Evolutionary conservation across 2,888 invertebrate species (phyloP), one percentile per base, ranked within the genome.

Genomic region (Cybosia mesomella): DNA sequence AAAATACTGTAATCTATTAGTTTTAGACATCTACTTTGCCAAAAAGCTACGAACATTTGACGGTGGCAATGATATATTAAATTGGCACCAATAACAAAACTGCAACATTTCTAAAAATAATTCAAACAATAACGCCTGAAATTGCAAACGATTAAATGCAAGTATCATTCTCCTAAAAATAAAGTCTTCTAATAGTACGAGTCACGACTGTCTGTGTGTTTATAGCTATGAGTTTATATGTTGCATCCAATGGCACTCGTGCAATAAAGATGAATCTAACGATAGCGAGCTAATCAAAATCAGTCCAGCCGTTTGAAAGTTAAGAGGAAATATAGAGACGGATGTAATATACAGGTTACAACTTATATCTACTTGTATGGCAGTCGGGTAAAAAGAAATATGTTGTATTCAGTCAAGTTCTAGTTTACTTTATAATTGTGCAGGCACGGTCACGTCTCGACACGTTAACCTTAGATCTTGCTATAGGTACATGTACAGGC

Each of bases 51-150:
- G 10, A 7, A 8, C n/a, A n/a, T 13, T 22, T 34, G 9, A 36
- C 36, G 54, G 5, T 28, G 39, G 13, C n/a, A 39, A 39, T 39
- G 22, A 21, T 53, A 36, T 32, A 49, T 13, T 49, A 53, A 49
- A 57, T 68, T 64, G 60, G 34, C 21, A 28, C 21, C 34, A 64
- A 59, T 60, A 59, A 64, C 22, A 53, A 7, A 58, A 65, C 32
- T 68, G 57, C 64, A 64, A 57, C 64, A 60, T 61, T 49, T 61
- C 61, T 64, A 70, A 81, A 74, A 70, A 72, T 70, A 70, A 53
- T 21, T 39, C 15, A 74, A 69, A 58, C 67, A 58, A 67, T n/a
- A 36, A 43, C 22, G 28, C n/a, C 21, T n/a, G 7, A 66, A 62
- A 55, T 57, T 22, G 32, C 11, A 32, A 18, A 9, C 61, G 10